phyloP scores from a whole-genome alignment of 2,797 vertebrate species.

The Lepilemur septentrionalis region DNA sequence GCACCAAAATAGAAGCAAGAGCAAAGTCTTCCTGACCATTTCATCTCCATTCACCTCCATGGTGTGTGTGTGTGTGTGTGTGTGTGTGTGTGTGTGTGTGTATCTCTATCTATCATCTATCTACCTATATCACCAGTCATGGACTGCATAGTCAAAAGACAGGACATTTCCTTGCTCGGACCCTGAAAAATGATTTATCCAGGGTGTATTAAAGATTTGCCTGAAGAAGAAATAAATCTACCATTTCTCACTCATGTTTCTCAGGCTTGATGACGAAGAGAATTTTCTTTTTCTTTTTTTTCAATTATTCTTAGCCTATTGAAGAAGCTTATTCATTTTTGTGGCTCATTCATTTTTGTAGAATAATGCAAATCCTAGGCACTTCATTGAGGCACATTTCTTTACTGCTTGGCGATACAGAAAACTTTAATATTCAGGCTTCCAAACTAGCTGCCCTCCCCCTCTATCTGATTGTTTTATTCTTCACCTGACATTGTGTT shows the following conservation, averaged over 20 bases:
- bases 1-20: background rate
- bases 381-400: background rate
- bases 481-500: background rate
- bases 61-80: background rate
- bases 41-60: background rate
- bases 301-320: background rate
- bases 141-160: background rate
- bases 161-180: background rate
- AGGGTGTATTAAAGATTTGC: background rate
- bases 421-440: background rate
- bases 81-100: background rate
- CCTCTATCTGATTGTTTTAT: background rate
- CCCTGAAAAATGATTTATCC: background rate
- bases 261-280: background rate
- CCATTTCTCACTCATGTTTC: background rate
- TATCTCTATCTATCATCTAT: background rate
- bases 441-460: accelerated
- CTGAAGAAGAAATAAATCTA: background rate
- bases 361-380: background rate
- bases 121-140: background rate
- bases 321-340: background rate
- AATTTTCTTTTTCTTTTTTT: background rate
- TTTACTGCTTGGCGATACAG: background rate
- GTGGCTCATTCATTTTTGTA: background rate
- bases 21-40: background rate